Conservation (phyloP, 2,113 vertebrate genomes). For the Miniopterus natalensis region DNA sequence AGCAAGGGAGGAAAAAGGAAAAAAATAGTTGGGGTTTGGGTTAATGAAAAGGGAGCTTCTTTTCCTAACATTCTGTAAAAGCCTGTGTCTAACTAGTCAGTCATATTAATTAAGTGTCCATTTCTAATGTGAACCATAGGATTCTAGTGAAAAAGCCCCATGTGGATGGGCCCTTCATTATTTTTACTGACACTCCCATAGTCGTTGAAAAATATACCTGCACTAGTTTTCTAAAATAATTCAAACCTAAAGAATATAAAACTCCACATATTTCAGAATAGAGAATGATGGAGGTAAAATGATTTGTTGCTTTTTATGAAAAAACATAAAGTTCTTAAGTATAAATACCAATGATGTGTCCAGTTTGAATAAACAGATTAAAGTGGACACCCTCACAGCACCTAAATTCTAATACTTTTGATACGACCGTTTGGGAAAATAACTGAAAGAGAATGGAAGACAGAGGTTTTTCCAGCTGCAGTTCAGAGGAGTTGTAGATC, state of each 20-base stretch:
- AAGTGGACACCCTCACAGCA: background rate
- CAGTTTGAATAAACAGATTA: conserved; percentile 37
- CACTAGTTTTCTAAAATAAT: background rate
- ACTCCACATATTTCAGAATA: background rate
- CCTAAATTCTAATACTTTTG: background rate
- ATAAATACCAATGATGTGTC: background rate
- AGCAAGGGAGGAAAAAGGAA: background rate
- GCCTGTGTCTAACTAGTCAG: background rate
- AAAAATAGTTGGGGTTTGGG: conserved; percentile 53
- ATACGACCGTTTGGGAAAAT: background rate
- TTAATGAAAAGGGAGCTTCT: conserved; percentile 66
- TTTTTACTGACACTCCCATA: background rate
- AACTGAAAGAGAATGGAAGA: background rate
- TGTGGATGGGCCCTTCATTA: background rate
- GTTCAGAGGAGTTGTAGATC: background rate
- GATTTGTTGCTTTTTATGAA: conserved; percentile 22
- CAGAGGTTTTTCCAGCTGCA: background rate
- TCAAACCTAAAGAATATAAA: conserved; percentile 24
- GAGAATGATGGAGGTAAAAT: background rate
- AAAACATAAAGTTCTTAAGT: conserved; percentile 24
- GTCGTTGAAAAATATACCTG: background rate
- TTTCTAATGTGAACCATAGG: conserved; percentile 24
- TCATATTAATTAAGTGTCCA: background rate
- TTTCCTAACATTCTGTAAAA: conserved; percentile 58
- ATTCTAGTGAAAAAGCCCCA: background rate